These are phyloP conservation scores for Neoascia interrupta DNA, from an alignment of 2,888 invertebrate genomes.

Conservation along the genomic window DNA sequence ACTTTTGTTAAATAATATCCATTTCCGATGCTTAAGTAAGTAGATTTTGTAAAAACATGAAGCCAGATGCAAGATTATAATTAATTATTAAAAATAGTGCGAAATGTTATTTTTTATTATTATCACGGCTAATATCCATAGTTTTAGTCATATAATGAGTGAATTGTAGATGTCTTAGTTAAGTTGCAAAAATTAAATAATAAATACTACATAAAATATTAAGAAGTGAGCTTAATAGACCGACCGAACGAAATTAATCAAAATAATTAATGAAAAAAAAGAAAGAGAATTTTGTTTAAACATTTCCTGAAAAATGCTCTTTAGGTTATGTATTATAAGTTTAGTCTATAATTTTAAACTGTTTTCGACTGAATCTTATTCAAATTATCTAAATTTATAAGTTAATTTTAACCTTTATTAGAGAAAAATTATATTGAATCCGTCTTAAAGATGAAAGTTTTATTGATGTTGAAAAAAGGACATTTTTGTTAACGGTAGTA, in stretches of 20 bases:
- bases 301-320: slow-evolving; percentile 17
- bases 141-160: slow-evolving; percentile 52
- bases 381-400: slow-evolving; percentile 9
- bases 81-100: slow-evolving; percentile 26
- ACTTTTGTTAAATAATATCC: neutral
- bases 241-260: slow-evolving; percentile 17
- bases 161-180: slow-evolving; percentile 49
- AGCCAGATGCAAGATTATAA: too few relatives aligned
- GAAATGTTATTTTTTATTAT: slow-evolving; percentile 42
- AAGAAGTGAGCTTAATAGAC: slow-evolving; percentile 10
- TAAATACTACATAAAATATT: slow-evolving; percentile 2
- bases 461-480: slow-evolving; percentile 6
- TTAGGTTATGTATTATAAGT: slow-evolving; percentile 12
- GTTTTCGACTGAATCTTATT: slow-evolving; percentile 52
- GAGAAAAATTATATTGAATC: slow-evolving; percentile 19
- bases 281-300: slow-evolving; percentile 1
- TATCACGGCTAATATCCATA: slow-evolving; percentile 32
- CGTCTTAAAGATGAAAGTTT: slow-evolving; percentile 7
- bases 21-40: slow-evolving; percentile 48
- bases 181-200: slow-evolving; percentile 35
- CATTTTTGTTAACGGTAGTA: slow-evolving; percentile 16
- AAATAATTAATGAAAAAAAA: too few relatives aligned
- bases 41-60: slow-evolving; percentile 65
- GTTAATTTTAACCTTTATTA: slow-evolving; percentile 21
- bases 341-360: slow-evolving; percentile 28